Evolutionary conservation across 2,797 vertebrate species (phyloP).

Genomic region (Siniperca undulata): DNA sequence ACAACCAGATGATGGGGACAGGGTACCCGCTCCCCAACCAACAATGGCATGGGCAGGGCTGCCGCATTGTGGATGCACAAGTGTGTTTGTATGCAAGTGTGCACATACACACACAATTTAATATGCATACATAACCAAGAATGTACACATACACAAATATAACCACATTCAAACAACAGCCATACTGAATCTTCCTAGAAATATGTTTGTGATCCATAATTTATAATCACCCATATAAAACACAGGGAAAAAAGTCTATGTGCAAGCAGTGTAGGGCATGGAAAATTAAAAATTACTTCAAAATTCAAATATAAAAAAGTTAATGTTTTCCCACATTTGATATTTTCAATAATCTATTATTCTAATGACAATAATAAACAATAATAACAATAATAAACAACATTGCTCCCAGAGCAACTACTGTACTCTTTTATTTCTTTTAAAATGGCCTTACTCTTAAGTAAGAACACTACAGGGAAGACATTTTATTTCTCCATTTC

Average conservation of each 20-base stretch:
- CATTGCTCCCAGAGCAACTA: neutral
- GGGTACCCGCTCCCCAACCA: conserved; percentile 70
- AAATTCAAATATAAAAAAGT: neutral
- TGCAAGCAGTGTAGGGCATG: neutral
- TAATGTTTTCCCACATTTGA: neutral
- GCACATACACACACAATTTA: conserved; percentile 23
- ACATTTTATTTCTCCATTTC: neutral
- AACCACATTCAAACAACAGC: neutral
- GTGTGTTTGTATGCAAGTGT: conserved; percentile 30
- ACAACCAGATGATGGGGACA: conserved; percentile 83
- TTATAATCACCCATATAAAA: neutral
- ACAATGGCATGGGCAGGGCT: conserved; percentile 73
- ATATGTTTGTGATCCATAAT: neutral
- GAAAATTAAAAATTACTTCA: neutral
- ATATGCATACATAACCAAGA: conserved; percentile 3
- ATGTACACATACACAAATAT: neutral
- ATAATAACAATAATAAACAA: conserved; percentile 11
- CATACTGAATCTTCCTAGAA: neutral
- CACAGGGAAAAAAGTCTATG: neutral
- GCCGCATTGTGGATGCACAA: conserved; percentile 43
- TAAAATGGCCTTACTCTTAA: conserved; percentile 5
- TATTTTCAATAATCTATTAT: conserved; percentile 18
- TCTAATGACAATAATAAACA: conserved; percentile 11
- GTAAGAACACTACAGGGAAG: neutral
- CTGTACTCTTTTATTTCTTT: neutral